phyloP scores from a whole-genome alignment of 1,140 invertebrate genomes.

The Acyrthosiphon pisum region DNA sequence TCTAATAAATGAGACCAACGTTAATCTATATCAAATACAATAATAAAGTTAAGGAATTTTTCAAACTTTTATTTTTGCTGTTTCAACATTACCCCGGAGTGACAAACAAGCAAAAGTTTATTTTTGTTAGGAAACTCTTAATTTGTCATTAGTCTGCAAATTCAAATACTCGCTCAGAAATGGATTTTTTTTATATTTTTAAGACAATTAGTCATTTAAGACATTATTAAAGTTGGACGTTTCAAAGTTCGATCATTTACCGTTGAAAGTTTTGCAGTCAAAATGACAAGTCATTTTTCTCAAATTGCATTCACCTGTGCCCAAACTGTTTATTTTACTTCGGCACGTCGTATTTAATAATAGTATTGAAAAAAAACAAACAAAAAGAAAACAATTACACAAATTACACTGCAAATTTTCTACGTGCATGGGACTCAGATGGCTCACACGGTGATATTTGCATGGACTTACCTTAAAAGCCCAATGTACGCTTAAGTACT shows the following conservation, averaged over 20 bases:
- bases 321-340: neutral
- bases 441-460: neutral
- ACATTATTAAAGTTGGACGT: neutral
- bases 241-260: constrained; percentile 1
- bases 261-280: neutral
- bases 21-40: neutral
- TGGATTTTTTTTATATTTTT: neutral
- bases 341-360: neutral
- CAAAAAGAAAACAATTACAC: neutral
- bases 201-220: constrained; percentile 32
- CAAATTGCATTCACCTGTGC: neutral
- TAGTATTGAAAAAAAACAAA: neutral
- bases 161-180: neutral
- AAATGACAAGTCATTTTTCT: neutral
- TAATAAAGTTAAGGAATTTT: neutral
- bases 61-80: neutral
- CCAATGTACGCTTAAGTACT: neutral
- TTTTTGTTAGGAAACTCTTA: constrained; percentile 9
- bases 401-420: neutral
- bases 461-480: neutral
- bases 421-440: neutral
- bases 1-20: no score
- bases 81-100: neutral
- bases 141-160: neutral
- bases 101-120: neutral